Conservation (phyloP, 2,797 vertebrate genomes). For the Balearica regulorum region DNA sequence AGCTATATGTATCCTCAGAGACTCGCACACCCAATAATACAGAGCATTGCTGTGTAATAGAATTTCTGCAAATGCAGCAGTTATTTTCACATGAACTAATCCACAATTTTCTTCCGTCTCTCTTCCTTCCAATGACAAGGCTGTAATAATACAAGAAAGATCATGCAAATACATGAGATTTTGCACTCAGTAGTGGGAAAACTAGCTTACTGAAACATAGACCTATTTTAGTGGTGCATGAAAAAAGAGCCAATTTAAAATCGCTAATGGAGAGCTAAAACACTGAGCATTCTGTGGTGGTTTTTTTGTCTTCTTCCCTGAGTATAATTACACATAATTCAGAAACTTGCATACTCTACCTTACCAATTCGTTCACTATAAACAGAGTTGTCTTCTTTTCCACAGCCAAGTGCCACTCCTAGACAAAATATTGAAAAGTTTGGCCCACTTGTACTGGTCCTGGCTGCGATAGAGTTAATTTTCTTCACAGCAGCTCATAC, state of each 20-base stretch:
- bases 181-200: neutral
- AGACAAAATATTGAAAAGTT: neutral
- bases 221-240: neutral
- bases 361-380: neutral
- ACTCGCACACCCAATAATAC: neutral
- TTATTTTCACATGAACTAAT: neutral
- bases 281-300: neutral
- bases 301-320: neutral
- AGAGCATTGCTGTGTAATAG: neutral
- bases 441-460: neutral
- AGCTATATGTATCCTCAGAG: conserved; percentile 1
- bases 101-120: neutral
- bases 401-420: neutral
- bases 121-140: neutral
- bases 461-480: neutral
- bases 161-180: neutral
- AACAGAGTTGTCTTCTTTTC: neutral
- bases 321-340: neutral
- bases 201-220: neutral
- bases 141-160: neutral
- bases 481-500: neutral
- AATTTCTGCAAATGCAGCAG: conserved; percentile 16
- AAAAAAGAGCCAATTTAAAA: neutral
- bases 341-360: neutral
- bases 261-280: neutral